phyloP scores from a whole-genome alignment of 2,888 invertebrate genomes.

The Cetonia aurata region DNA sequence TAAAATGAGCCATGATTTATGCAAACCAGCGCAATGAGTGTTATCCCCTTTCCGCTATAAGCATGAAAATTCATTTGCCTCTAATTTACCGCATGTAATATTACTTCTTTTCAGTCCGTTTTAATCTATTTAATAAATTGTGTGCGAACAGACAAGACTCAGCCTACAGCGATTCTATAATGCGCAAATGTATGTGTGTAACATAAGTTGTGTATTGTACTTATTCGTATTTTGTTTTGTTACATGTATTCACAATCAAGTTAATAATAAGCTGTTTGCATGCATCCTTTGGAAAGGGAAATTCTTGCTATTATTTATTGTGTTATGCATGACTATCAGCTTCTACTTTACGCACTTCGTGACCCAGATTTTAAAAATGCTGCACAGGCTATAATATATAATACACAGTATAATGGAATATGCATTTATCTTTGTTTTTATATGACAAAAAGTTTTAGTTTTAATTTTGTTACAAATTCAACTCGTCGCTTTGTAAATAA shows the following conservation, averaged over 20 bases:
- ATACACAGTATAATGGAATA: too few species aligned
- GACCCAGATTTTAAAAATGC: too few species aligned
- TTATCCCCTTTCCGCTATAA: slow-evolving; percentile 38
- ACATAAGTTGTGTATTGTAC: too few species aligned
- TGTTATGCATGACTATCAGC: not conserved
- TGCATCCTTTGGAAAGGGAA: slow-evolving; percentile 1
- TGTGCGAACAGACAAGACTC: slow-evolving; percentile 45
- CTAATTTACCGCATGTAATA: slow-evolving; percentile 50
- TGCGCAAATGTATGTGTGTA: not conserved
- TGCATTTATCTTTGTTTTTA: too few species aligned
- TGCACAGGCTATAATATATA: too few species aligned
- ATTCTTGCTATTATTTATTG: slow-evolving; percentile 16
- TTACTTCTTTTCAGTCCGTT: slow-evolving; percentile 48
- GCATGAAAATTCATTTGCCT: slow-evolving; percentile 51
- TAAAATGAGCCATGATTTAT: slow-evolving; percentile 24
- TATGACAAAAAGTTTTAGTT: too few species aligned
- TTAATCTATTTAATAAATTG: slow-evolving; percentile 51
- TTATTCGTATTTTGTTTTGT: slow-evolving; percentile 1
- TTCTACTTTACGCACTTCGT: too few species aligned
- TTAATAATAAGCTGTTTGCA: too few species aligned
- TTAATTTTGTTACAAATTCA: too few species aligned
- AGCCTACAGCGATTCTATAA: slow-evolving; percentile 40
- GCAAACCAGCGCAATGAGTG: slow-evolving; percentile 14
- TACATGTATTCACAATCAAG: not conserved
- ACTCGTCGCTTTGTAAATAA: too few species aligned